These are phyloP conservation scores for Oxytorus armatus DNA, from an alignment of 2,888 invertebrate genomes.

Conservation along the genomic window DNA sequence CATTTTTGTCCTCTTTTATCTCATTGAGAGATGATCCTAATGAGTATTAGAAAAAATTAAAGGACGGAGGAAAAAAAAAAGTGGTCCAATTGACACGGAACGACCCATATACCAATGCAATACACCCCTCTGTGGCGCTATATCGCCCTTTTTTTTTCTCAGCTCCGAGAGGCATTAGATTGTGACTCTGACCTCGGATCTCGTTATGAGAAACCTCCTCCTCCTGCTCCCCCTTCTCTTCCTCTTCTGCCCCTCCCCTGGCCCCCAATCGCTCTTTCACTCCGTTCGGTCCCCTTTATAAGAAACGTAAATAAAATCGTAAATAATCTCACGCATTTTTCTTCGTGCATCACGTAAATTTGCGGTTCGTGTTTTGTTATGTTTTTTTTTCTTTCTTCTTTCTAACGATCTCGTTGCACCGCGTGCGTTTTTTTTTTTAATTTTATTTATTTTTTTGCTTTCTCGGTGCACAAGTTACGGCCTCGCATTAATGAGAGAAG, in stretches of 20 bases:
- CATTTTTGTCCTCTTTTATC: too few relatives aligned
- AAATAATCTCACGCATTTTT: constrained; percentile 27
- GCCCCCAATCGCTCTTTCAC: constrained; percentile 16
- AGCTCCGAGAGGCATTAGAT: constrained; percentile 46
- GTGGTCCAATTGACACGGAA: not conserved
- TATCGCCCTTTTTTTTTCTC: constrained; percentile 25
- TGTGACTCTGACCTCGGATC: constrained; percentile 62
- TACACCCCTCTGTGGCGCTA: constrained; percentile 9
- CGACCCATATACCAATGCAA: constrained; percentile 21
- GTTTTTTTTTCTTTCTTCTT: too few relatives aligned
- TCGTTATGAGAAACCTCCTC: constrained; percentile 40
- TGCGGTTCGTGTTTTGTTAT: too few relatives aligned
- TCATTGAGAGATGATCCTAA: too few relatives aligned
- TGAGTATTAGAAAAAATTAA: too few relatives aligned
- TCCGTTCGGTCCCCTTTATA: constrained; percentile 2
- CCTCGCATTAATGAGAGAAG: too few relatives aligned
- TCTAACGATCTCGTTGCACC: too few relatives aligned
- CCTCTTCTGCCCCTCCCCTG: constrained; percentile 3
- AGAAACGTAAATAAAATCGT: constrained; percentile 18
- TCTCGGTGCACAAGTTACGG: too few relatives aligned
- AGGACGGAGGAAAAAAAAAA: not conserved
- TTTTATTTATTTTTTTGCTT: too few relatives aligned
- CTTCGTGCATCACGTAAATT: not conserved
- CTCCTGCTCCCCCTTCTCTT: not conserved
- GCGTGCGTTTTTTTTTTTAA: too few relatives aligned